These are phyloP conservation scores for Ranitomeya imitator DNA, from an alignment of 2,113 vertebrate species.

Conservation along the genomic window DNA sequence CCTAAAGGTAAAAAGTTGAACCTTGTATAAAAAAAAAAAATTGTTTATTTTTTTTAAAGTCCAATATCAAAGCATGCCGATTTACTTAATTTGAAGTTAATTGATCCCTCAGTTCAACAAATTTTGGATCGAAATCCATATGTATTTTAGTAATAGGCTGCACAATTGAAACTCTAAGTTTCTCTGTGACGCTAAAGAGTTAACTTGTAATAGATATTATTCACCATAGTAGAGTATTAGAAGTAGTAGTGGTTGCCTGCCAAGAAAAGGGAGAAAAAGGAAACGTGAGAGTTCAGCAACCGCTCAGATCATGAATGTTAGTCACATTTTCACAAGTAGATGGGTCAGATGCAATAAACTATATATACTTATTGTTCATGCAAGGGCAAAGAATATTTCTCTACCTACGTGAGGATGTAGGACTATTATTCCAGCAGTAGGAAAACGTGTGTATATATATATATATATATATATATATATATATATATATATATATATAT, in stretches of 20 bases:
- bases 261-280: neutral
- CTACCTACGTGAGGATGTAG: neutral
- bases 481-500: no score
- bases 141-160: neutral
- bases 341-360: neutral
- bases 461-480: neutral
- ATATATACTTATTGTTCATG: no score
- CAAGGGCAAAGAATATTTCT: neutral
- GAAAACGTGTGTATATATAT: neutral
- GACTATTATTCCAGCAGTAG: neutral
- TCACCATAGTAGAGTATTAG: neutral
- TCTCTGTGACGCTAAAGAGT: neutral
- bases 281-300: neutral
- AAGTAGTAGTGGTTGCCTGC: neutral
- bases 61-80: neutral
- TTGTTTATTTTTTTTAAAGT: neutral
- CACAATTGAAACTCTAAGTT: neutral
- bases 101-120: no score
- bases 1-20: neutral
- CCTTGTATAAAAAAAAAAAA: neutral
- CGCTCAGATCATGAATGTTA: neutral
- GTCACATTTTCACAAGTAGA: neutral
- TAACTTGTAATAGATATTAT: constrained; percentile 1
- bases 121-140: neutral
- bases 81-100: no score